Conservation (phyloP, 1,140 invertebrate genomes). For the Scaptomyza graminum region DNA sequence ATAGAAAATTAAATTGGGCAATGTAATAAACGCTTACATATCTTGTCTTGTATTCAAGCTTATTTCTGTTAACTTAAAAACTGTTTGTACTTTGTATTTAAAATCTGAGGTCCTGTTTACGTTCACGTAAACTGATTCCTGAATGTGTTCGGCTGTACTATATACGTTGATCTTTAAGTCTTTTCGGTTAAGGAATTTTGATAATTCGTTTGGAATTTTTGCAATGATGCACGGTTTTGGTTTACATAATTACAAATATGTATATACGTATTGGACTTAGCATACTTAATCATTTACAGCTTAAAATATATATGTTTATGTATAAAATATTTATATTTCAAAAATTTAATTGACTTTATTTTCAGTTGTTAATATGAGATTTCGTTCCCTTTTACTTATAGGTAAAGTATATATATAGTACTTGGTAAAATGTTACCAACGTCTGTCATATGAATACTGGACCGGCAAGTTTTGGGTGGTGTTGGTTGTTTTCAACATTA, state of each 20-base stretch:
- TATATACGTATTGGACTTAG: conserved; percentile 4
- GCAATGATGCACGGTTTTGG: conserved; percentile 27
- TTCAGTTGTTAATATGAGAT: conserved; percentile 44
- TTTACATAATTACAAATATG: conserved; percentile 13
- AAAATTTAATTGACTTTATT: conserved; percentile 68
- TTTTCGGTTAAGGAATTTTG: conserved; percentile 33
- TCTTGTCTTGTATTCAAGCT: conserved; percentile 31
- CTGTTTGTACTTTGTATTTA: conserved; percentile 72
- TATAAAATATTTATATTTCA: conserved; percentile 31
- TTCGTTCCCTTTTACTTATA: conserved; percentile 10
- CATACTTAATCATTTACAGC: conserved; percentile 28
- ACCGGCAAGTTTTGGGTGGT: conserved; percentile 74
- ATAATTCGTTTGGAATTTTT: conserved; percentile 32
- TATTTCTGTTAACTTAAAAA: conserved; percentile 48
- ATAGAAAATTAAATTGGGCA: conserved; percentile 11
- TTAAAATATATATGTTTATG: conserved; percentile 18
- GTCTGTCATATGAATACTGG: conserved; percentile 65
- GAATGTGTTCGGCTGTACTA: conserved; percentile 34
- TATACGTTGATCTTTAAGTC: conserved; percentile 51
- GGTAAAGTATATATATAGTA: conserved; percentile 32
- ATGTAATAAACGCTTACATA: not conserved
- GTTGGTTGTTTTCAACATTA: conserved; percentile 51
- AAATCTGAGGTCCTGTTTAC: conserved; percentile 47
- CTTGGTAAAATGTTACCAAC: conserved; percentile 59
- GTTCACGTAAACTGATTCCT: conserved; percentile 38